Percentiles rank a stretch among this genome's conserved stretches.
phyloP scores from a whole-genome alignment of 2,888 invertebrate genomes.

The Drosophila neonasuta region DNA sequence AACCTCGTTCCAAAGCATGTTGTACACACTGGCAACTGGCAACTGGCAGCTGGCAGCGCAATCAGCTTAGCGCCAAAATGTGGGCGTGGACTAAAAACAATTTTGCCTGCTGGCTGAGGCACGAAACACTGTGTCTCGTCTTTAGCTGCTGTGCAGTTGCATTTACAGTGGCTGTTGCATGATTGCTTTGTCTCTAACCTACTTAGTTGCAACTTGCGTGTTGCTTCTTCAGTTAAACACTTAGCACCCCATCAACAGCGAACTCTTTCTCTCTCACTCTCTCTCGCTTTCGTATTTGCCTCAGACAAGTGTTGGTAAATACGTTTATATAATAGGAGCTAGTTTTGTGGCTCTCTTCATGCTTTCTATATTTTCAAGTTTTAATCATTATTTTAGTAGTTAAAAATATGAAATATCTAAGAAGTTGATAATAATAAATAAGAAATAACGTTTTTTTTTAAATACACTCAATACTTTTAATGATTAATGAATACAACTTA shows the following conservation, averaged over 20 bases:
- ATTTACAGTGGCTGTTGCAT: constrained; percentile 38
- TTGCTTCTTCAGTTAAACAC: constrained; percentile 63
- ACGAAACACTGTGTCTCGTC: constrained; percentile 38
- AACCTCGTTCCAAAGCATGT: constrained; percentile 27
- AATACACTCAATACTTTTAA: too few relatives aligned
- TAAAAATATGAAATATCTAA: neutral
- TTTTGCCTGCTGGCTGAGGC: constrained; percentile 33
- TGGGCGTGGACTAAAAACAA: constrained; percentile 50
- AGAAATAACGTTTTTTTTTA: too few relatives aligned
- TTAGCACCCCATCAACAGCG: constrained; percentile 44
- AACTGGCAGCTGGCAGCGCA: constrained; percentile 30
- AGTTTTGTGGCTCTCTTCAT: neutral
- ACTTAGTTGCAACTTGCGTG: constrained; percentile 62
- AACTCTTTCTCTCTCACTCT: constrained; percentile 19
- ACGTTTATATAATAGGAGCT: constrained; percentile 9
- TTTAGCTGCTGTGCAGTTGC: constrained; percentile 10
- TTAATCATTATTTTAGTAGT: too few relatives aligned
- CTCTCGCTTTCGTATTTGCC: constrained; percentile 9
- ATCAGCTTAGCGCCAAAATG: constrained; percentile 42
- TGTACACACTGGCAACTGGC: constrained; percentile 29
- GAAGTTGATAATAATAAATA: too few relatives aligned
- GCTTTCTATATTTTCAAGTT: too few relatives aligned
- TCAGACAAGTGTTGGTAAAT: constrained; percentile 13
- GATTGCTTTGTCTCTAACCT: constrained; percentile 67
- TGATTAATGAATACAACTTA: too few relatives aligned